A percentile compares a stretch with the other conserved stretches of the same genome.
Evolutionary conservation across 2,113 vertebrate species (phyloP).

Genomic region (Brachyistius frenatus): DNA sequence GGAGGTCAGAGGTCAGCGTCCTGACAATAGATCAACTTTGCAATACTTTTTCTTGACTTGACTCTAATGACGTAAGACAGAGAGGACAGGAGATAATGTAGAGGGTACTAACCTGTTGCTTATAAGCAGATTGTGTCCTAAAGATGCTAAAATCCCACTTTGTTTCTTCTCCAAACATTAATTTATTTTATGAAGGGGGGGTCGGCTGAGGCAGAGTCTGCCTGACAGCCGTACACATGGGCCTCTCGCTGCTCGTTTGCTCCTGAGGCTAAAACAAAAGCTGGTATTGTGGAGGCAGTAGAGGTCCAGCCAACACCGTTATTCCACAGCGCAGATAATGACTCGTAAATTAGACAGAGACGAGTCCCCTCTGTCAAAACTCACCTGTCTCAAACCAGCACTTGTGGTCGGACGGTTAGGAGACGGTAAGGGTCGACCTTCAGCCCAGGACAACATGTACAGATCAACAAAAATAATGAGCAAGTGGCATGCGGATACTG

Average conservation of each 20-base stretch:
- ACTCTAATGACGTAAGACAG: neutral
- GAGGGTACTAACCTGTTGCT: neutral
- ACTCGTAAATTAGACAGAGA: slow-evolving; percentile 27
- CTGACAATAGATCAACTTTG: neutral
- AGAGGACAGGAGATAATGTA: neutral
- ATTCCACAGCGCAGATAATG: slow-evolving; percentile 51
- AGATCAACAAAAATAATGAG: too few relatives aligned
- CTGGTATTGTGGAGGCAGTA: slow-evolving; percentile 46
- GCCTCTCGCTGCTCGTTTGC: slow-evolving; percentile 52
- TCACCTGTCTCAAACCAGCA: neutral
- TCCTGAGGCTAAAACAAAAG: slow-evolving; percentile 57
- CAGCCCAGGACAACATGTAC: neutral
- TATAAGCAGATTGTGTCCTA: too few relatives aligned
- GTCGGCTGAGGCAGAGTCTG: neutral
- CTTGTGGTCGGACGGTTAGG: neutral
- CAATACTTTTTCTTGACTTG: too few relatives aligned
- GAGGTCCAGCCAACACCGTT: slow-evolving; percentile 32
- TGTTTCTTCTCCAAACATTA: neutral
- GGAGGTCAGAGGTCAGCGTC: slow-evolving; percentile 26
- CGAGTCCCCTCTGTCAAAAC: slow-evolving; percentile 1
- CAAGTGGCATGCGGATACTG: neutral
- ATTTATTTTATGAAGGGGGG: neutral
- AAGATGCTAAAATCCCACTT: too few relatives aligned
- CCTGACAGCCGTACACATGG: slow-evolving; percentile 6
- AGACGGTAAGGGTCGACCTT: neutral